Percentiles rank a stretch among this genome's conserved stretches.
Evolutionary conservation across 1,140 invertebrate species (phyloP).

Genomic region (Orussus abietinus): DNA sequence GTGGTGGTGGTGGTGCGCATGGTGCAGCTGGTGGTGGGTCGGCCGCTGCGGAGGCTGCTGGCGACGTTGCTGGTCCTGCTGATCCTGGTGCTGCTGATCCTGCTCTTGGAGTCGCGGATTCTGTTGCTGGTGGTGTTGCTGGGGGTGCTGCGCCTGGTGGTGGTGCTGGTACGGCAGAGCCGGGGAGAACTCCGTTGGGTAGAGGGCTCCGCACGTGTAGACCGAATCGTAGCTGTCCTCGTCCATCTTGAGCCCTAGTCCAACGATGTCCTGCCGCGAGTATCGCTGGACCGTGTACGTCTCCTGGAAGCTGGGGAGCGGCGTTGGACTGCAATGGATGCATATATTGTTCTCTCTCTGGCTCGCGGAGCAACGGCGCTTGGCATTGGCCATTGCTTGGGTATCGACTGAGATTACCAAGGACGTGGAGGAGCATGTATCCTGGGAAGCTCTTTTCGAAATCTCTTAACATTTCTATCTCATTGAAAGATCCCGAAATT

Average conservation of each 20-base stretch:
- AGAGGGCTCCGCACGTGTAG: constrained; percentile 56
- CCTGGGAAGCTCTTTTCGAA: constrained; percentile 14
- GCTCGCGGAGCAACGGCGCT: too few species aligned
- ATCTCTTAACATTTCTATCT: too few species aligned
- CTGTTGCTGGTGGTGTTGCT: constrained; percentile 51
- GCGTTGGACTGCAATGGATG: constrained; percentile 54
- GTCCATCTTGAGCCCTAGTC: constrained; percentile 71
- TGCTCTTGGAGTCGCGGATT: constrained; percentile 26
- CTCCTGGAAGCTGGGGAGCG: constrained; percentile 81
- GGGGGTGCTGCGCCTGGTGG: constrained; percentile 54
- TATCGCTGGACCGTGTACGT: constrained; percentile 72
- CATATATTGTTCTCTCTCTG: constrained; percentile 35
- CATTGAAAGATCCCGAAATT: too few species aligned
- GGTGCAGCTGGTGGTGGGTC: constrained; percentile 25
- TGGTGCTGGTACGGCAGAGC: constrained; percentile 61
- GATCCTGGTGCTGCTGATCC: constrained; percentile 20
- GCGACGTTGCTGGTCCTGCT: constrained; percentile 22
- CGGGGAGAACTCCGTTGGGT: constrained; percentile 53
- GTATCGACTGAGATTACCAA: too few species aligned
- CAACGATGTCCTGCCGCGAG: constrained; percentile 57
- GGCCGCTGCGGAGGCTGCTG: too few species aligned
- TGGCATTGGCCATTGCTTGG: too few species aligned
- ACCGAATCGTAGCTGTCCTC: constrained; percentile 66
- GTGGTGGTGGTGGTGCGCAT: constrained; percentile 28
- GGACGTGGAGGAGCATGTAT: constrained; percentile 9